Conservation (phyloP, 2,797 vertebrate species). For the Helarctos malayanus region DNA sequence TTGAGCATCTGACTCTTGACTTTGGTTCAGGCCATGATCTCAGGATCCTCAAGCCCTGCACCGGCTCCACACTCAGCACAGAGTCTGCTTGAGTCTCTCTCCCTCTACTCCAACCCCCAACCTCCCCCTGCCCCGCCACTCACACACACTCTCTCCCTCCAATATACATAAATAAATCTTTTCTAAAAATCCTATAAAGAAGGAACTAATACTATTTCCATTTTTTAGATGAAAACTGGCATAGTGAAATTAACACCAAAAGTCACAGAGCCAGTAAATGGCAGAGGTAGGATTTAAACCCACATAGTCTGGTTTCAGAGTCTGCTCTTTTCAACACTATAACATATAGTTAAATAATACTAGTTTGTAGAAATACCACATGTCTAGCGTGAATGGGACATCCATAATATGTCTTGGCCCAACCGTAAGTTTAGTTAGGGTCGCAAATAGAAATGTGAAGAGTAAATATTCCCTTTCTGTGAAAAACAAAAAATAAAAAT, state of each 20-base stretch:
- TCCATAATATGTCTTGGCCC: not conserved
- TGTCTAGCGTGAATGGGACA: not conserved
- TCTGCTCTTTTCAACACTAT: not conserved
- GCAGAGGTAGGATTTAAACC: not conserved
- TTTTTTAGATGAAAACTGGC: conserved; percentile 10
- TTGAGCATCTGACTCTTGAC: not conserved
- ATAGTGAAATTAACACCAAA: not conserved
- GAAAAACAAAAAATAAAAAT: conserved; percentile 62
- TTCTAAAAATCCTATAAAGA: not conserved
- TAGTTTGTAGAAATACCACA: not conserved
- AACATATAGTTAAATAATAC: not conserved
- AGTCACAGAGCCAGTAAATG: conserved; percentile 5
- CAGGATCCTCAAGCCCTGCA: not conserved
- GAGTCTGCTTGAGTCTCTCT: not conserved
- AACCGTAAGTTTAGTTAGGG: not conserved
- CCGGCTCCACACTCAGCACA: not conserved
- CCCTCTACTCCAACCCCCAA: not conserved
- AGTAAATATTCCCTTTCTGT: conserved; percentile 50
- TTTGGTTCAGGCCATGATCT: not conserved
- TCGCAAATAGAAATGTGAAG: conserved; percentile 45
- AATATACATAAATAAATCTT: not conserved
- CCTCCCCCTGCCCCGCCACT: not conserved
- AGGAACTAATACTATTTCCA: not conserved
- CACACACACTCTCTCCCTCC: not conserved
- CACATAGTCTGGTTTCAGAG: not conserved